Evolutionary conservation across 2,797 vertebrate species (phyloP).

Genomic region (Xenopus petersii): DNA sequence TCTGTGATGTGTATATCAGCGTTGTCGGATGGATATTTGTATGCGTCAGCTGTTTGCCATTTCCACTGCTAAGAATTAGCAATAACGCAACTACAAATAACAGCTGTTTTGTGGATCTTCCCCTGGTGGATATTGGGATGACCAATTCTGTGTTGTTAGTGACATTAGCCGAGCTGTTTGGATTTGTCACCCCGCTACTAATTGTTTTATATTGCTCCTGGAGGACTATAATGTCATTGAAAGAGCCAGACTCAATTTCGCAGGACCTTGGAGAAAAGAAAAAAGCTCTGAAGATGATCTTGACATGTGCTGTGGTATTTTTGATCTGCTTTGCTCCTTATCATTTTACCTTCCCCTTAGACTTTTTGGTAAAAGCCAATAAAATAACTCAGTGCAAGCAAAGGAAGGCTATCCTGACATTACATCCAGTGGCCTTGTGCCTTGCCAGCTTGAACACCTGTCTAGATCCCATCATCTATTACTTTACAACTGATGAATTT

Average conservation of each 20-base stretch:
- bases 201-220: slow-evolving; percentile 82
- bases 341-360: slow-evolving; percentile 88
- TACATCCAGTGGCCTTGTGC: slow-evolving; percentile 82
- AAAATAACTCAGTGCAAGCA: slow-evolving; percentile 55
- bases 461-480: slow-evolving; percentile 92
- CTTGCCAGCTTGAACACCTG: slow-evolving; percentile 91
- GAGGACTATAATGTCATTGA: slow-evolving; percentile 78
- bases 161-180: slow-evolving; percentile 74
- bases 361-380: slow-evolving; percentile 82
- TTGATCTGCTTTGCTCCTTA: slow-evolving; percentile 90
- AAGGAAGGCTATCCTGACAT: slow-evolving; percentile 66
- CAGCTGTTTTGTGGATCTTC: slow-evolving; percentile 87
- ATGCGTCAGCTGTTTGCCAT: slow-evolving; percentile 80
- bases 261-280: slow-evolving; percentile 86
- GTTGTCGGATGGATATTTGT: slow-evolving; percentile 79
- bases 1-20: slow-evolving; percentile 73
- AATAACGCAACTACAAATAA: rapidly evolving
- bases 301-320: slow-evolving; percentile 86
- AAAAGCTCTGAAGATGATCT: slow-evolving; percentile 87
- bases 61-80: slow-evolving; percentile 75
- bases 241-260: slow-evolving; percentile 59
- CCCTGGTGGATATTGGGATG: slow-evolving; percentile 62
- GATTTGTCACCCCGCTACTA: slow-evolving; percentile 81
- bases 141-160: slow-evolving; percentile 67
- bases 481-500: slow-evolving; percentile 93